Conservation (phyloP, 2,113 vertebrate species). For the Semicossyphus pulcher region DNA sequence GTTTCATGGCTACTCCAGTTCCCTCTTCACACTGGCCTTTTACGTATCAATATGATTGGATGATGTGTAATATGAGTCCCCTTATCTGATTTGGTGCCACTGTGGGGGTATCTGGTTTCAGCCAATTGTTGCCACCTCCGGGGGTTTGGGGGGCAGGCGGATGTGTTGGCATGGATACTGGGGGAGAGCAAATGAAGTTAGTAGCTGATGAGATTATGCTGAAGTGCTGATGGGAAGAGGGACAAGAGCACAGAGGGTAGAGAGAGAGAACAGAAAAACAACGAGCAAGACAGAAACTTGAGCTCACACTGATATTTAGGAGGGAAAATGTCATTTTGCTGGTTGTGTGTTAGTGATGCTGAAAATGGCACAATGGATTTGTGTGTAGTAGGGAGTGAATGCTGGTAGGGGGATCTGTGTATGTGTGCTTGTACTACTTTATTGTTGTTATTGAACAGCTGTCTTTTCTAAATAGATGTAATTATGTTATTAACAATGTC, state of each 20-base stretch:
- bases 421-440: conserved; percentile 47
- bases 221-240: conserved; percentile 81
- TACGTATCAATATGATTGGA: conserved; percentile 78
- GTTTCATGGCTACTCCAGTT: conserved; percentile 68
- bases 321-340: conserved; percentile 28
- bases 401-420: not conserved
- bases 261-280: conserved; percentile 40
- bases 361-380: conserved; percentile 32
- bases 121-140: conserved; percentile 81
- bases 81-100: conserved; percentile 81
- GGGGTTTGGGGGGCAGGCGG: conserved; percentile 71
- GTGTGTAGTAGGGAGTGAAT: conserved; percentile 21
- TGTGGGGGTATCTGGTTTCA: conserved; percentile 78
- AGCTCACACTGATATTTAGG: conserved; percentile 49
- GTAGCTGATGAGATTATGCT: conserved; percentile 79
- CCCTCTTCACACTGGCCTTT: conserved; percentile 60
- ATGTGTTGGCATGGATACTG: conserved; percentile 82
- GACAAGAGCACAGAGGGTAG: conserved; percentile 57
- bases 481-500: conserved; percentile 74
- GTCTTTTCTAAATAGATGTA: conserved; percentile 72
- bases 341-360: conserved; percentile 15
- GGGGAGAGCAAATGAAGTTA: conserved; percentile 76
- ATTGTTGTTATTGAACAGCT: conserved; percentile 69
- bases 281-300: conserved; percentile 55
- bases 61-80: conserved; percentile 76